Conservation (phyloP, 2,113 vertebrate genomes). For the Orientallactaga bullata region DNA sequence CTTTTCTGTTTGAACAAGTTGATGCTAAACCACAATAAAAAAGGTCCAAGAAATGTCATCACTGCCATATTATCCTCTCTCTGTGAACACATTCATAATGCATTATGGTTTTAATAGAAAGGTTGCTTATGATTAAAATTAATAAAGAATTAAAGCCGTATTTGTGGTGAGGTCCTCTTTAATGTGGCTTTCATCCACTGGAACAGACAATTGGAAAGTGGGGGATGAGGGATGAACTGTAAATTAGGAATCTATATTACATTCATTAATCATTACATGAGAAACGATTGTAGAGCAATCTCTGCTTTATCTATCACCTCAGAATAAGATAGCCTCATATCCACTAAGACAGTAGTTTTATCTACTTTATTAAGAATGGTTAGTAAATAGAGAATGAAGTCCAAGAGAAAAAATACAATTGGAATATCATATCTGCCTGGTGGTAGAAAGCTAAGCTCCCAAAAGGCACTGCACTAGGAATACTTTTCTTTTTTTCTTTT, state of each 20-base stretch:
- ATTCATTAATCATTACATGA: conserved; percentile 83
- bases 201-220: conserved; percentile 54
- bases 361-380: conserved; percentile 9
- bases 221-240: conserved; percentile 62
- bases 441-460: background rate
- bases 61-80: conserved; percentile 75
- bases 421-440: background rate
- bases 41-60: conserved; percentile 86
- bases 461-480: background rate
- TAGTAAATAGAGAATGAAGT: conserved; percentile 15
- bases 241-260: conserved; percentile 74
- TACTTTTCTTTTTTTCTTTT: background rate
- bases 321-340: conserved; percentile 22
- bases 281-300: conserved; percentile 80
- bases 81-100: conserved; percentile 81
- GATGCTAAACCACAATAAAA: conserved; percentile 80
- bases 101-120: conserved; percentile 81
- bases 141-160: conserved; percentile 87
- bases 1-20: conserved; percentile 88
- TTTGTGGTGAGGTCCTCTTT: conserved; percentile 83
- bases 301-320: conserved; percentile 68
- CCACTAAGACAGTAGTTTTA: conserved; percentile 3
- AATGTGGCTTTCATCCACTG: conserved; percentile 80
- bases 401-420: background rate
- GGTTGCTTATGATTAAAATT: conserved; percentile 88